Percentiles rank a stretch among this genome's conserved stretches.
Evolutionary conservation across 1,140 invertebrate species (phyloP).

Genomic region (Caenorhabditis remanei): DNA sequence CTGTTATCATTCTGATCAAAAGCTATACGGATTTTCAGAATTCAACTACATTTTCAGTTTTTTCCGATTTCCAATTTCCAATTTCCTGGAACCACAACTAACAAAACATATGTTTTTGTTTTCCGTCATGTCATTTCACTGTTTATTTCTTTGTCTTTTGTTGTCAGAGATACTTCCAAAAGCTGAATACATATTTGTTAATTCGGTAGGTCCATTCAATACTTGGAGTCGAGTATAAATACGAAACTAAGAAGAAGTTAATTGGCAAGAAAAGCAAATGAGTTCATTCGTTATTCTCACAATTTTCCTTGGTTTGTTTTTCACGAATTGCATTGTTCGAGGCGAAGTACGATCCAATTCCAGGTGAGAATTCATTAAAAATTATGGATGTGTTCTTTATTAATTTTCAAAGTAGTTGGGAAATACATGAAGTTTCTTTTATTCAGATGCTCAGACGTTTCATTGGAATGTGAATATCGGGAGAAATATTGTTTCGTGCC

Average conservation of each 20-base stretch:
- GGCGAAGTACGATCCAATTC: background rate
- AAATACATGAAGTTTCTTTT: no score
- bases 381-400: no score
- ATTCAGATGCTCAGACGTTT: background rate
- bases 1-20: background rate
- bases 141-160: background rate
- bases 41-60: background rate
- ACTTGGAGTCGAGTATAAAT: constrained; percentile 4
- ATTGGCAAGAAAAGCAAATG: background rate
- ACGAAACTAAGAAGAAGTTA: no score
- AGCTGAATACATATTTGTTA: background rate
- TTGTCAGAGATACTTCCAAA: background rate
- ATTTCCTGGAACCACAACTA: background rate
- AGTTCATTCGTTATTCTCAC: constrained; percentile 4
- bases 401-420: no score
- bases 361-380: background rate
- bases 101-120: constrained; percentile 29
- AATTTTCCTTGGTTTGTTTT: background rate
- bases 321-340: background rate
- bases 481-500: background rate
- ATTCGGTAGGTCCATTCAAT: background rate
- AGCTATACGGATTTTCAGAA: background rate
- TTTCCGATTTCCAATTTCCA: background rate
- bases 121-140: background rate
- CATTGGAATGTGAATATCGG: background rate